phyloP scores from a whole-genome alignment of 2,113 vertebrate species.

The Rhinoderma darwinii region DNA sequence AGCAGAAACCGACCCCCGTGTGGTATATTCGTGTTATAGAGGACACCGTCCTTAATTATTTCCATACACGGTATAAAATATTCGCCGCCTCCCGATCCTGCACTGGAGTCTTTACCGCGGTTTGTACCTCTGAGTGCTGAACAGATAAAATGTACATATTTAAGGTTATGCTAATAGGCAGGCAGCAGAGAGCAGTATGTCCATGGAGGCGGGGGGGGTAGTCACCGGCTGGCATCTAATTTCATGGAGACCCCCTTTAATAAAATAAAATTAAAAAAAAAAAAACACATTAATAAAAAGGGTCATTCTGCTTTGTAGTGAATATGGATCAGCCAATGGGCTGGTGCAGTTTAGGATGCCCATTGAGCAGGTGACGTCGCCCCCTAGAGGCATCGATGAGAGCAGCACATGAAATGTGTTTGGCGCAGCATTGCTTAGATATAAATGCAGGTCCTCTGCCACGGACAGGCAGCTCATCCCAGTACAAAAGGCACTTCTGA shows the following conservation, averaged over 20 bases:
- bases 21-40: neutral
- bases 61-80: too few species aligned
- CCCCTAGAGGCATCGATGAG: neutral
- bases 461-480: neutral
- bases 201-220: neutral
- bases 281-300: neutral
- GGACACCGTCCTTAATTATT: neutral
- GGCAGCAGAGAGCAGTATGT: neutral
- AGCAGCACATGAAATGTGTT: conserved; percentile 16
- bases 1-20: neutral
- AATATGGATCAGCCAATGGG: neutral
- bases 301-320: neutral
- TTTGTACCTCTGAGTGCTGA: neutral
- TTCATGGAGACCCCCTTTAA: neutral
- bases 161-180: neutral
- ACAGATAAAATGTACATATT: neutral
- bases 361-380: neutral
- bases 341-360: neutral
- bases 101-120: neutral
- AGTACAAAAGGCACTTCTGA: conserved; percentile 43
- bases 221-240: neutral
- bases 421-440: neutral
- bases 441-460: neutral
- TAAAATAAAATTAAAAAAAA: neutral
- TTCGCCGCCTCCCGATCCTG: neutral